Evolutionary conservation across 2,113 vertebrate species (phyloP).

Genomic region (Chascanopsetta lugubris): DNA sequence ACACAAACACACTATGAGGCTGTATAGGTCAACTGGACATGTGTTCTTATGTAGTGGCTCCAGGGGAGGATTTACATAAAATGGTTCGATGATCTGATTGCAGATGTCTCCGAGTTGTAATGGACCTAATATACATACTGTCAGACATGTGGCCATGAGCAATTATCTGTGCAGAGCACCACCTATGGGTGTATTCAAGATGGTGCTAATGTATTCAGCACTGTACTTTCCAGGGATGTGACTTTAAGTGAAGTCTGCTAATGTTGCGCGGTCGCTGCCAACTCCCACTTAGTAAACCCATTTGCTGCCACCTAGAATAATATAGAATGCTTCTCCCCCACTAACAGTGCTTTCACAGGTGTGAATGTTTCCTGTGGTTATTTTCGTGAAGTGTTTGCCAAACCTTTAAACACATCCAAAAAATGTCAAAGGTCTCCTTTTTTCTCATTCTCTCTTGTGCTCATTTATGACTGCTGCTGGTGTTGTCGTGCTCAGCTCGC

Average conservation of each 20-base stretch:
- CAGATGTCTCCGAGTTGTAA: not conserved
- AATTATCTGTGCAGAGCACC: not conserved
- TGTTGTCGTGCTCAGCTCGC: not conserved
- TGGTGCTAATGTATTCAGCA: conserved; percentile 19
- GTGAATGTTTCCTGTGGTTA: conserved; percentile 2
- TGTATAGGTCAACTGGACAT: not conserved
- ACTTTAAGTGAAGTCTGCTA: conserved; percentile 3
- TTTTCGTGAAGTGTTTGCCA: not conserved
- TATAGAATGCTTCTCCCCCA: not conserved
- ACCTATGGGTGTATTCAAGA: not conserved
- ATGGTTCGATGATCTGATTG: not conserved
- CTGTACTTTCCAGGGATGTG: not conserved
- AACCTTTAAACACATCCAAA: not conserved
- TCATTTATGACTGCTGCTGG: not conserved
- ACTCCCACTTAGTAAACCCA: conserved; percentile 20
- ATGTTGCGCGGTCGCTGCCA: conserved; percentile 11
- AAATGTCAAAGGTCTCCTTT: conserved; percentile 1
- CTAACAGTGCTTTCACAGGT: conserved; percentile 21
- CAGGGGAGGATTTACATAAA: not conserved
- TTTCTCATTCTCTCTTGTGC: not conserved
- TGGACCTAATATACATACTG: not conserved
- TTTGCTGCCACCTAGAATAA: conserved; percentile 2
- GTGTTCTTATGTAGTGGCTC: not conserved
- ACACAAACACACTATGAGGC: conserved; percentile 1
- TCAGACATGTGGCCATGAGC: not conserved